phyloP scores from a whole-genome alignment of 2,797 vertebrate genomes.

The Taenioides sp. region DNA sequence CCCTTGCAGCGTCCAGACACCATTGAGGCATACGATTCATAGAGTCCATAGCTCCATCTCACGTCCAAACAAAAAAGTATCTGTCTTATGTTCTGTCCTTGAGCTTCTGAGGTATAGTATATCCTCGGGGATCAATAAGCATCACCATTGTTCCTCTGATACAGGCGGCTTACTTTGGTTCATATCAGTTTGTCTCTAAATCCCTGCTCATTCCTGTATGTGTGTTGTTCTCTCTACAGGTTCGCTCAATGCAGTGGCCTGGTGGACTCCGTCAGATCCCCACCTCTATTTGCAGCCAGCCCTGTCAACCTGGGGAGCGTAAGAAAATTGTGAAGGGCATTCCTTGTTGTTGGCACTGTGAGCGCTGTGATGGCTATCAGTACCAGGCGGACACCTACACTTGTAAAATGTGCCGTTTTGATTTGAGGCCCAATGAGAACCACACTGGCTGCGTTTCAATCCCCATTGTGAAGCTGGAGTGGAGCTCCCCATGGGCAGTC shows the following conservation, averaged over 20 bases:
- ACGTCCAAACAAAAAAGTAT: slow-evolving; percentile 12
- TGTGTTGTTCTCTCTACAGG: slow-evolving; percentile 65
- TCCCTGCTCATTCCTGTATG: slow-evolving; percentile 2
- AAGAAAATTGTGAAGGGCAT: slow-evolving; percentile 98
- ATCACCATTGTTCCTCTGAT: slow-evolving; percentile 21
- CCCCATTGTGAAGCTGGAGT: slow-evolving; percentile 95
- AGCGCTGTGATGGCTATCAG: slow-evolving; percentile 96
- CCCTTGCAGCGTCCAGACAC: slow-evolving; percentile 14
- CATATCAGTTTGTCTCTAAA: slow-evolving; percentile 19
- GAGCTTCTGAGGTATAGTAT: slow-evolving; percentile 15
- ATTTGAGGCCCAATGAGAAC: slow-evolving; percentile 91
- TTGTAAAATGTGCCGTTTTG: slow-evolving; percentile 94
- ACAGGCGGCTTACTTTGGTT: not conserved
- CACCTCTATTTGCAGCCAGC: slow-evolving; percentile 95
- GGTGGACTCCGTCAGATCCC: slow-evolving; percentile 84
- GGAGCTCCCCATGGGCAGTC: slow-evolving; percentile 96
- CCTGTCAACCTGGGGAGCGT: slow-evolving; percentile 90
- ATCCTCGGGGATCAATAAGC: slow-evolving; percentile 43
- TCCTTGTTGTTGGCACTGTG: slow-evolving; percentile 98
- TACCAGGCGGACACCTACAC: slow-evolving; percentile 92
- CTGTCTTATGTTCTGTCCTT: slow-evolving; percentile 25
- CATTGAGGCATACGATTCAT: slow-evolving; percentile 2
- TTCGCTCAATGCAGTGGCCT: slow-evolving; percentile 90
- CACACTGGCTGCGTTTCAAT: slow-evolving; percentile 92
- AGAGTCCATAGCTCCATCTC: slow-evolving; percentile 7